Base-by-base conservation (phyloP, 2,113 vertebrate genomes). In the Lampris incognitus region DNA sequence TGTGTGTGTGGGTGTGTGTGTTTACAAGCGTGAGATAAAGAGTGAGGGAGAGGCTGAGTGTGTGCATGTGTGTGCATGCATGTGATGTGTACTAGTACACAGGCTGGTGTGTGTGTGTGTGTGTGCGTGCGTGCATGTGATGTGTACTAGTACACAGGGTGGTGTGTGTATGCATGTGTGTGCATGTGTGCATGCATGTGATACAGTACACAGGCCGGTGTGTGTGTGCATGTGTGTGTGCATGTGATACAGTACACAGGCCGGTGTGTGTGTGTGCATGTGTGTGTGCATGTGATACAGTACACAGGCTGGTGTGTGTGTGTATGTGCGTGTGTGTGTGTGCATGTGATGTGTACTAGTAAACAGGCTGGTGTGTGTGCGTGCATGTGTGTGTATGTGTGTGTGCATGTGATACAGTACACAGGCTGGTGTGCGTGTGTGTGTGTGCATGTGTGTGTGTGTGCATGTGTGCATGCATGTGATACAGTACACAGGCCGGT, bases 371-470 rank as follows among this genome's bases (percentile, higher is more conserved):
- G 65, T 64, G 40, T 58, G 24, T 44, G 24, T 24, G 24, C 24
- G 24, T 24, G 24, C 24, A n/a, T n/a, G 24, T 24, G 24, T 24
- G 24, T 24, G 24, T 0, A 24, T 24, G 24, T 0, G 63, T 37
- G 58, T 49, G 51, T 39, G 57, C 36, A 9, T 39, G 55, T 46
- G 63, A 24, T 24, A 24, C 24, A 55, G 52, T 58, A 64, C 69
- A 79, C 72, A 24, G 24, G 72, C 76, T 69, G 57, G 66, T 61
- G 59, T 37, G 49, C 36, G 60, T 52, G 65, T 74, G 51, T 61
- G 41, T 40, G 51, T 56, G 61, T n/a, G 50, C 40, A 36, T 44
- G 52, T 66, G 46, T 63, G 50, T 42, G 24, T 50, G 1, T 59
- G 51, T 11, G 74, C 37, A 46, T 56, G 68, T 59, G 65, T 64